Base-by-base conservation (phyloP, 2,888 invertebrate genomes). In the Apotomis capreana region DNA sequence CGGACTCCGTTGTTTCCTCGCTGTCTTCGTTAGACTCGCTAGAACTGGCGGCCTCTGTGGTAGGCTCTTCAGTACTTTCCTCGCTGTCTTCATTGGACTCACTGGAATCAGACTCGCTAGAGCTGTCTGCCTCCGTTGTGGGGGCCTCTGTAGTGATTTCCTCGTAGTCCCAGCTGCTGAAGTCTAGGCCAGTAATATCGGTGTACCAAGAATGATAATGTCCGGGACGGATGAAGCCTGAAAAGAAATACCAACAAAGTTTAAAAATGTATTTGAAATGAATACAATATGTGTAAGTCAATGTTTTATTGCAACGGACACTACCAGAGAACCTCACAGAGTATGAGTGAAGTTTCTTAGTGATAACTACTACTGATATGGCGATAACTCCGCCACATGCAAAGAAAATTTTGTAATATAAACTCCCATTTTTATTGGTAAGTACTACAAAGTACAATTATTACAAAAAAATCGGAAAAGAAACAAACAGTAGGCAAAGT, bases 221-320 rank as follows among this genome's bases (percentile, higher is more conserved):
- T 0, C 89, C 91, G 0, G 92, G 92, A 0, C 92, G 88, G 49
- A 90, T 89, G 81, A 83, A 90, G 13, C 85, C 92, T 91, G 82
- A 3, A 73, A 74, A 3, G 44, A 15, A 26, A 64, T 40, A 40
- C 26, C 26, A 40, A 40, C 6, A 40, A 40, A 40, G 5, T 40
- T 6, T 40, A 40, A 3, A 3, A 6, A 40, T 6, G 40, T 40
- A 5, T 40, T 40, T 40, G 40, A 40, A 5, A 40, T 6, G 3
- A 40, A 40, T 6, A 26, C 6, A 40, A 40, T 40, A 40, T 26
- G 1, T 40, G 5, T 40, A 40, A 40, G 5, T 40, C 40, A 5
- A 40, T 26, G 26, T 26, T 26, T 26, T 0, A 26, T 26, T 2
- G 26, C 26, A 26, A 26, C 26, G 26, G 26, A 26, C 26, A 26